Percentiles rank a stretch among this genome's conserved stretches.
Evolutionary conservation across 2,113 vertebrate species (phyloP).

Genomic region (Dissostichus mawsoni): DNA sequence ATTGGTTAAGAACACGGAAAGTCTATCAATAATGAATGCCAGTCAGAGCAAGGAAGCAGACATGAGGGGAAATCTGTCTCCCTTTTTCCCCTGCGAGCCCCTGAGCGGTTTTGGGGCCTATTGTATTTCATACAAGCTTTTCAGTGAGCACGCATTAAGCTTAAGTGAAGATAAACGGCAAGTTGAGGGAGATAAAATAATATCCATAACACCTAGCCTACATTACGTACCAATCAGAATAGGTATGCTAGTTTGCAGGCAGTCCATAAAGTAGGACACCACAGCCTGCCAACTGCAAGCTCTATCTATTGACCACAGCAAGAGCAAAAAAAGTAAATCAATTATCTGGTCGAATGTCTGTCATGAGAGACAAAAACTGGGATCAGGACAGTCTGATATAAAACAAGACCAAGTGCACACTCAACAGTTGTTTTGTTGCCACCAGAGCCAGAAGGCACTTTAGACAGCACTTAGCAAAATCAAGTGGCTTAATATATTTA

Average conservation of each 20-base stretch:
- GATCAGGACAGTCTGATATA: conserved; percentile 35
- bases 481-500: conserved; percentile 81
- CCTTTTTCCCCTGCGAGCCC: conserved; percentile 57
- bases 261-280: conserved; percentile 59
- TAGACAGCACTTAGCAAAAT: conserved; percentile 75
- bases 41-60: conserved; percentile 56
- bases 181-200: conserved; percentile 46
- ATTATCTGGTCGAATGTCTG: conserved; percentile 54
- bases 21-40: conserved; percentile 75
- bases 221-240: conserved; percentile 11
- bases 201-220: conserved; percentile 33
- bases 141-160: conserved; percentile 32
- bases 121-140: conserved; percentile 60
- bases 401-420: conserved; percentile 34
- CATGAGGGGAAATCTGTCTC: conserved; percentile 62
- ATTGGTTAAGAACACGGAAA: conserved; percentile 68
- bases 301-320: conserved; percentile 49
- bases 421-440: conserved; percentile 46
- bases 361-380: conserved; percentile 39
- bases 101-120: conserved; percentile 53
- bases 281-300: conserved; percentile 34
- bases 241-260: conserved; percentile 18
- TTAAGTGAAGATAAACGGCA: conserved; percentile 61
- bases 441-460: conserved; percentile 60
- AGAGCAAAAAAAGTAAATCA: conserved; percentile 61